Evolutionary conservation across 2,797 vertebrate species (phyloP), one percentile per base, ranked within the genome.

Genomic region (Lindbergichthys nudifrons): DNA sequence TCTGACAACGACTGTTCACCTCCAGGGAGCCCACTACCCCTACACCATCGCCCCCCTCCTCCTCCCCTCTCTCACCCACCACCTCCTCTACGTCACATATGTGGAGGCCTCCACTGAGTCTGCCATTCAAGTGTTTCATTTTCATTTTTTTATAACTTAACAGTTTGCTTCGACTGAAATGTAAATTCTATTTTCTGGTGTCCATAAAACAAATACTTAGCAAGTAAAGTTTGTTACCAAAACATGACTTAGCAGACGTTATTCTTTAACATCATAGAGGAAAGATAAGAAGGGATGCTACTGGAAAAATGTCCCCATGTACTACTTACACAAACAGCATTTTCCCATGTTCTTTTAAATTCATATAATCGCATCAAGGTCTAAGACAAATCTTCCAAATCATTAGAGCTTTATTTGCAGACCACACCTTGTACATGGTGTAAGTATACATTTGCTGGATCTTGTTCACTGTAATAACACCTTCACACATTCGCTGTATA

Each of bases 1-100:
- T 91, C 88, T n/a, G 88, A 93, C 46, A 80, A 82, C 0, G 90
- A 93, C 45, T 41, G 77, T 69, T 92, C 87, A 21, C 83, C 82
- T 52, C 86, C 81, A 21, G 59, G 53, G 5, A 92, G 91, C 79
- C 89, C 90, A 14, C 36, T 50, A 5, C 30, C 57, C 15, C 63
- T 70, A 0, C 48, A 54, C 56, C 59, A 41, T 58, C 67, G 67
- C 50, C 70, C 69, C 50, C 70, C 69, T 13, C 56, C 63, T 23
- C 77, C 74, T 61, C 63, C 48, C 2, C 64, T 87, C 58, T 75
- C 52, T 61, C 71, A 80, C 51, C 69, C 79, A 52, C 74, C 90
- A 47, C 61, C 70, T 77, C 46, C 84, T 57, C 60, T 87, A 12
- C 67, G 19, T 16, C 82, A 92, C 52, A 19, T 72, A 21, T 50